Percentiles rank a stretch among this genome's conserved stretches.
Evolutionary conservation across 2,797 vertebrate species (phyloP).

Genomic region (Hydrophis major): DNA sequence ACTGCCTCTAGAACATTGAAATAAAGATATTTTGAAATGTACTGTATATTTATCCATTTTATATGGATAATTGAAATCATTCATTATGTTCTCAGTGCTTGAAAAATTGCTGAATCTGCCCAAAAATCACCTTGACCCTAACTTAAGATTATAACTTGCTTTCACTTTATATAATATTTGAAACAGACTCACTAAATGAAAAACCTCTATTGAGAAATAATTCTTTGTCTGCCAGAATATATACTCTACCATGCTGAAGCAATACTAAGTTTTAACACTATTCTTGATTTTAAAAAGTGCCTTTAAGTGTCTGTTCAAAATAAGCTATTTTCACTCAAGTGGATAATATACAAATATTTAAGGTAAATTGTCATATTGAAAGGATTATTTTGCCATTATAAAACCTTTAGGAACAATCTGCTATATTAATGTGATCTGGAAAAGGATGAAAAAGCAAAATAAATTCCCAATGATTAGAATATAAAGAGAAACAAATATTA

Average conservation of each 20-base stretch:
- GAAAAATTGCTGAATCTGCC: not conserved
- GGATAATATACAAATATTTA: not conserved
- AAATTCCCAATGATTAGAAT: not conserved
- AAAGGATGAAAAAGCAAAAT: not conserved
- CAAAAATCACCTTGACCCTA: not conserved
- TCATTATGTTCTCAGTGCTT: not conserved
- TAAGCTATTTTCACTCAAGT: not conserved
- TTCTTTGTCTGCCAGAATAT: slow-evolving; percentile 9
- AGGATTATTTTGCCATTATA: not conserved
- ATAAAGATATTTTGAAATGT: not conserved
- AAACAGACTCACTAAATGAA: not conserved
- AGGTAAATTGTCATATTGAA: not conserved
- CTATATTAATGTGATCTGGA: not conserved
- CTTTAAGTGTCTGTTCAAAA: not conserved
- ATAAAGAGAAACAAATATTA: not conserved
- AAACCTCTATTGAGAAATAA: slow-evolving; percentile 8
- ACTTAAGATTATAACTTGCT: not conserved
- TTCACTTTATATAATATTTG: slow-evolving; percentile 8
- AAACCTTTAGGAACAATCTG: not conserved
- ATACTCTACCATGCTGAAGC: not conserved
- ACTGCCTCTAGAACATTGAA: not conserved
- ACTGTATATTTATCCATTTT: not conserved
- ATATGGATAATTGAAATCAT: not conserved
- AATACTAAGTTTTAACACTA: not conserved
- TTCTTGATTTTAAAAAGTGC: not conserved